Base-by-base conservation (phyloP, 2,797 vertebrate species). In the Platyrinchus mystaceus region DNA sequence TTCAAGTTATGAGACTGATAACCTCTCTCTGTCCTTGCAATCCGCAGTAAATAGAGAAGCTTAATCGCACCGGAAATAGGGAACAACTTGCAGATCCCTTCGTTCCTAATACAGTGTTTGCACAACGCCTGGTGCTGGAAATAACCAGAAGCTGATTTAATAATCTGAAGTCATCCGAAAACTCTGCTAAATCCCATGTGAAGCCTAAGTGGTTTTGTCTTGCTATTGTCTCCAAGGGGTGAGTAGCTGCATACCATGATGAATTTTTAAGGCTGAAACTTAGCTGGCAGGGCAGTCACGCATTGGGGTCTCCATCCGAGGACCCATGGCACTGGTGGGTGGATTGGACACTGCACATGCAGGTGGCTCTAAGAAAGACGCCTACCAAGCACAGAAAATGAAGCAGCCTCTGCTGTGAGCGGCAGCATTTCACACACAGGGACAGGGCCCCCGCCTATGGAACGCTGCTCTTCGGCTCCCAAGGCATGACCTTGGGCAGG, bases 21-120 rank as follows among this genome's bases (percentile, higher is more conserved):
- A 95, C 87, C 93, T 96, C 87, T 71, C 67, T 77, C 78, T 74
- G 74, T 94, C 91, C 95, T 94, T 94, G 87, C 50, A 87, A 84
- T 84, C 64, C 17, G 2, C 27, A 32, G 77, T 64, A 94, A 93
- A 94, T 9, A 91, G 63, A 93, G 41, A 9, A 69, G n/a, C 53
- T 74, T 79, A 96, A 94, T 90, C 0, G 0, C 83, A 87, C 63
- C n/a, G 36, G 93, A 92, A 89, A 94, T 28, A 64, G 37, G 89
- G 19, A 91, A 76, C 53, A 75, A 76, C 52, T 86, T 3, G 0
- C 47, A 63, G 83, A 78, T 84, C 84, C 73, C 81, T 89, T 77
- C 1, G 0, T 44, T 90, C 37, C 37, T n/a, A 24, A 19, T 11
- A 39, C 0, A 0, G 20, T 46, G 44, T 87, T 96, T 46, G 59